Conservation (phyloP, 2,888 invertebrate species). For the Muscina levida region DNA sequence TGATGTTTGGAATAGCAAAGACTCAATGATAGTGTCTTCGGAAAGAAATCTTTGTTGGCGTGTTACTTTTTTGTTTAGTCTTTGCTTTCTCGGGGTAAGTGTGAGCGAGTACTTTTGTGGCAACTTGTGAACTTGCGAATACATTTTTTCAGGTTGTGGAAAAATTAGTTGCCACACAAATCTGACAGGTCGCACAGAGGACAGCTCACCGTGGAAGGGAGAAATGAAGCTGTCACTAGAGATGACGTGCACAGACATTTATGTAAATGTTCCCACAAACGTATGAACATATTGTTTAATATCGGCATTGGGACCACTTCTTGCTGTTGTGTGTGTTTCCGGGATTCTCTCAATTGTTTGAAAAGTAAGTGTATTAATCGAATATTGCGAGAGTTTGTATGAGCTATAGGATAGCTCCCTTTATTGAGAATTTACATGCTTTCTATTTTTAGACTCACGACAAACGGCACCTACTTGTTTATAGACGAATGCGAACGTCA, state of each 20-base stretch:
- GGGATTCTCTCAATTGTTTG: too few relatives aligned
- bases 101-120: not conserved
- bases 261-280: not conserved
- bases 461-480: too few relatives aligned
- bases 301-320: not conserved
- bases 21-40: slow-evolving; percentile 6
- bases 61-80: slow-evolving; percentile 10
- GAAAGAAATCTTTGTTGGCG: slow-evolving; percentile 27
- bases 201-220: not conserved
- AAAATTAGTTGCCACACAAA: slow-evolving; percentile 46
- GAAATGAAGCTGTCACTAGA: not conserved
- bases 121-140: slow-evolving; percentile 56
- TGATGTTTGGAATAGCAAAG: not conserved
- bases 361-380: too few relatives aligned
- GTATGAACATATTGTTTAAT: not conserved
- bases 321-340: too few relatives aligned
- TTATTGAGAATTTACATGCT: too few relatives aligned
- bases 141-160: slow-evolving; percentile 49
- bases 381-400: too few relatives aligned
- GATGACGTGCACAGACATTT: not conserved
- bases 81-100: not conserved
- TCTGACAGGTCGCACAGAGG: slow-evolving; percentile 35
- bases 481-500: too few relatives aligned
- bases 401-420: too few relatives aligned
- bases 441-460: too few relatives aligned